A percentile compares a stretch with the other conserved stretches of the same genome.
Conservation (phyloP, 1,140 invertebrate species). For the Lethocerus indicus region DNA sequence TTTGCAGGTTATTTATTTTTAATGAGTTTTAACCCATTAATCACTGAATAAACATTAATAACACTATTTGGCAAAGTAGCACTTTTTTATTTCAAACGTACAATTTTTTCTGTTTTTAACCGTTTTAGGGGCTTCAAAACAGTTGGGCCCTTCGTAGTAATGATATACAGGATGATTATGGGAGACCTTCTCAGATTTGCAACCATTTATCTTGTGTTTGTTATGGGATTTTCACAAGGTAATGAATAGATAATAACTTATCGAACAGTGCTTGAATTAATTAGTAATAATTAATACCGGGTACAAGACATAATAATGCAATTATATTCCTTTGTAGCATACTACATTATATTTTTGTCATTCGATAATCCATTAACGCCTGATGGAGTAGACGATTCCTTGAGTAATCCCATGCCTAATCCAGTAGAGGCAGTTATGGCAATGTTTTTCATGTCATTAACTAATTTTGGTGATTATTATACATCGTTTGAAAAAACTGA, state of each 20-base stretch:
- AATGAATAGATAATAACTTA: constrained; percentile 17
- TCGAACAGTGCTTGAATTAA: no score
- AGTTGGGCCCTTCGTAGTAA: constrained; percentile 95
- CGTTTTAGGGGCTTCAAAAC: constrained; percentile 82
- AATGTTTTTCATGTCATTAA: constrained; percentile 95
- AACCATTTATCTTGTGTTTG: constrained; percentile 90
- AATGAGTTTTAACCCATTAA: no score
- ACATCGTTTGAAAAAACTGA: constrained; percentile 72
- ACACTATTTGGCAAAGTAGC: no score
- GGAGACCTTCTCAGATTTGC: constrained; percentile 90
- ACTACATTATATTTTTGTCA: constrained; percentile 80
- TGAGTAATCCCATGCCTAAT: constrained; percentile 66
- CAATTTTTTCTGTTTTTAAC: no score
- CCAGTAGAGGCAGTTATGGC: constrained; percentile 88
- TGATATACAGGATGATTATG: constrained; percentile 98
- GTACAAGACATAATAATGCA: no score
- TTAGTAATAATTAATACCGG: no score
- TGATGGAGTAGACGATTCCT: constrained; percentile 21
- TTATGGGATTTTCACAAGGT: constrained; percentile 96
- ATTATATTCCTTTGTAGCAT: constrained; percentile 41
- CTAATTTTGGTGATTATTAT: constrained; percentile 91
- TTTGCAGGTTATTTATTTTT: constrained; percentile 66
- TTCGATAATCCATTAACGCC: constrained; percentile 51
- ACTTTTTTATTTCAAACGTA: no score
- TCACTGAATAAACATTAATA: no score